Evolutionary conservation across 2,113 vertebrate genomes (phyloP).

Genomic region (Oreochromis aureus): DNA sequence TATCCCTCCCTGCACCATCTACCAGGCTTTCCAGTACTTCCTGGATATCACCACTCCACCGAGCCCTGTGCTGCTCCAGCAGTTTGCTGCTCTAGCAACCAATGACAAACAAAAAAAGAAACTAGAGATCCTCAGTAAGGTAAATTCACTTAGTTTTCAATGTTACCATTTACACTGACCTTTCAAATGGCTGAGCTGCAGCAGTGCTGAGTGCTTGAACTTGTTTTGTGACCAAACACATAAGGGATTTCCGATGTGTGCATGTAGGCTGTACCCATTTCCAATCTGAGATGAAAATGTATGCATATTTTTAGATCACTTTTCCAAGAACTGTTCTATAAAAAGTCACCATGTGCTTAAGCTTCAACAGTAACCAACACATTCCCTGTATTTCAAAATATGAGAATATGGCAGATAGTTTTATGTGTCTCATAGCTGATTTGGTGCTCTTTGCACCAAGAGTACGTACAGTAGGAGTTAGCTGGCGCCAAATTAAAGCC

Average conservation of each 20-base stretch:
- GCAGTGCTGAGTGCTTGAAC: neutral
- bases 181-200: neutral
- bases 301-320: neutral
- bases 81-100: constrained; percentile 89
- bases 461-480: constrained; percentile 24
- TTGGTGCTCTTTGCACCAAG: constrained; percentile 13
- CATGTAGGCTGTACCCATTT: neutral
- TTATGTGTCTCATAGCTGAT: neutral
- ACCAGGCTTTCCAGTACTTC: constrained; percentile 94
- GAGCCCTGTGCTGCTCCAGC: constrained; percentile 88
- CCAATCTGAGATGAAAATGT: neutral
- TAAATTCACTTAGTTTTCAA: constrained; percentile 39
- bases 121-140: constrained; percentile 93
- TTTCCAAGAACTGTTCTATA: neutral
- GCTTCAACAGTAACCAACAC: neutral
- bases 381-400: neutral
- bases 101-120: constrained; percentile 86
- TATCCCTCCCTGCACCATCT: constrained; percentile 92
- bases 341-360: neutral
- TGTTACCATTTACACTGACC: neutral
- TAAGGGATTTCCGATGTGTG: neutral
- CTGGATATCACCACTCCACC: constrained; percentile 96
- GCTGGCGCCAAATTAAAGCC: constrained; percentile 41
- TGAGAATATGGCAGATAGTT: neutral
- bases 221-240: neutral